phyloP scores from a whole-genome alignment of 2,888 invertebrate species.

The Micropterix aruncella region DNA sequence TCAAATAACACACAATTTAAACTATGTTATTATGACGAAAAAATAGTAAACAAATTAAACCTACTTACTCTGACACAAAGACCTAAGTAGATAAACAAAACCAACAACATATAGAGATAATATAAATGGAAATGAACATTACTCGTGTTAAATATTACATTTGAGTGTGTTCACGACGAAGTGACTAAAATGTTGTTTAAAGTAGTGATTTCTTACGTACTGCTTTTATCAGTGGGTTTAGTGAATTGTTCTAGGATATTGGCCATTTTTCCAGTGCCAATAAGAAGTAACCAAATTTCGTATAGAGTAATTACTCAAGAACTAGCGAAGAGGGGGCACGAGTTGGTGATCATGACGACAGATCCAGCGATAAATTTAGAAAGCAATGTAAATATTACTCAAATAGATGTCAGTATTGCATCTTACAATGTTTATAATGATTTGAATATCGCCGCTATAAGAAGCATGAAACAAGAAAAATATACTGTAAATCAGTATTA shows the following conservation, averaged over 20 bases:
- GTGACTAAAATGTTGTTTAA: no score
- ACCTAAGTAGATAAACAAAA: no score
- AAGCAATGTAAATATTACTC: constrained; percentile 16
- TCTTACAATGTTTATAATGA: constrained; percentile 18
- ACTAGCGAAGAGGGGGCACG: constrained; percentile 23
- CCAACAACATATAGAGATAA: no score
- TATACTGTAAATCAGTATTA: constrained; percentile 2
- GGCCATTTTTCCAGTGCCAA: constrained; percentile 13
- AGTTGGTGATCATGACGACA: constrained; percentile 22
- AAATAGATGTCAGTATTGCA: constrained; percentile 20
- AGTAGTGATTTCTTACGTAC: no score
- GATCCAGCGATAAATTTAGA: constrained; percentile 20
- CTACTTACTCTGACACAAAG: no score
- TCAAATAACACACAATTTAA: no score
- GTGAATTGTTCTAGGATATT: constrained; percentile 13
- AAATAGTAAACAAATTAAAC: no score
- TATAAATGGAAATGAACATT: no score
- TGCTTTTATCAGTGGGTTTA: no score
- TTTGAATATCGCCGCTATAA: constrained; percentile 3
- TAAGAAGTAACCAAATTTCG: constrained; percentile 20
- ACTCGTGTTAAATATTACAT: no score
- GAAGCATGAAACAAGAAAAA: neutral
- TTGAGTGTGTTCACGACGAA: no score
- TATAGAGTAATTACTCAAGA: constrained; percentile 19
- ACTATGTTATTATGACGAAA: no score